These are phyloP conservation scores for Rhodeus uyekii DNA, from an alignment of 2,797 vertebrate species.

Conservation along the genomic window DNA sequence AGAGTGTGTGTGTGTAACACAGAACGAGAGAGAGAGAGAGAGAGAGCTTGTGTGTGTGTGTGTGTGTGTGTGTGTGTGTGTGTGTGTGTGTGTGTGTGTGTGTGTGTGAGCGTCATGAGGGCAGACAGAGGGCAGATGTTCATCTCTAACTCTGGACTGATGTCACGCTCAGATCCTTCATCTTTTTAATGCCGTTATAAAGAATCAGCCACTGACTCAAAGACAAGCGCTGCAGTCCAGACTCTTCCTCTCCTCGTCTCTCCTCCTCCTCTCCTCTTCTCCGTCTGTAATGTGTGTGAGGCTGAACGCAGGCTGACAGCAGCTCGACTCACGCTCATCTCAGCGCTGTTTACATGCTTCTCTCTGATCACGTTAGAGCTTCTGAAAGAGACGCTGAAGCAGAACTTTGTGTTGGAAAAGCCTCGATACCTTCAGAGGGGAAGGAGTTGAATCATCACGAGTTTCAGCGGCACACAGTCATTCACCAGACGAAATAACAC, in stretches of 20 bases:
- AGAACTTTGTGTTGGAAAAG: background rate
- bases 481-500: background rate
- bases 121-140: background rate
- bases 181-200: slow-evolving; percentile 55
- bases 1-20: too few species aligned
- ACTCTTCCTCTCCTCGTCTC: background rate
- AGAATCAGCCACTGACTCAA: slow-evolving; percentile 44
- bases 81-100: too few species aligned
- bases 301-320: slow-evolving; percentile 1
- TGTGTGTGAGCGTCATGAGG: too few species aligned
- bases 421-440: background rate
- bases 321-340: background rate
- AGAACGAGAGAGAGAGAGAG: too few species aligned
- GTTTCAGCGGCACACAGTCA: background rate
- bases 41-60: too few species aligned
- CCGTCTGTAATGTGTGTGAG: too few species aligned
- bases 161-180: slow-evolving; percentile 47
- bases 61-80: too few species aligned
- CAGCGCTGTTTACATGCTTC: background rate
- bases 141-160: slow-evolving; percentile 2
- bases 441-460: background rate
- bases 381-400: background rate
- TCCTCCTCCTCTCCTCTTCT: too few species aligned
- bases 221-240: slow-evolving; percentile 11
- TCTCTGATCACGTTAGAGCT: background rate